These are phyloP conservation scores for Mythimna albipuncta DNA, from an alignment of 2,888 invertebrate species.

Conservation along the genomic window DNA sequence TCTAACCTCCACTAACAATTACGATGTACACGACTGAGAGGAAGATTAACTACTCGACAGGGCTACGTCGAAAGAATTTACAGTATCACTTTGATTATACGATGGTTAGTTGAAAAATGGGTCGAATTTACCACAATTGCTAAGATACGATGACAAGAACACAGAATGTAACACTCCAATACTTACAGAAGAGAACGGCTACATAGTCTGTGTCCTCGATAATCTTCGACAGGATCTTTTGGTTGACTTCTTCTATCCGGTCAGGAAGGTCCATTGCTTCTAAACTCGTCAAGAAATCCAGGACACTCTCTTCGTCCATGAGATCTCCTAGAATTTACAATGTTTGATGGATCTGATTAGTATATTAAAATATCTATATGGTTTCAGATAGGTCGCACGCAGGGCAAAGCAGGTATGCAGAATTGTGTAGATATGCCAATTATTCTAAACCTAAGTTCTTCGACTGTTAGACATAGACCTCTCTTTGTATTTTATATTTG, in stretches of 20 bases:
- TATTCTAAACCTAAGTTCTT: neutral
- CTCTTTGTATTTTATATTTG: neutral
- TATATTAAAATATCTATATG: constrained; percentile 8
- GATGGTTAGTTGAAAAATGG: constrained; percentile 85
- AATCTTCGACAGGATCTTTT: constrained; percentile 96
- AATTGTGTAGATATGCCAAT: neutral
- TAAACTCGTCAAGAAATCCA: constrained; percentile 98
- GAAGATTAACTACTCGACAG: constrained; percentile 75
- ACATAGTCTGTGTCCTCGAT: constrained; percentile 98
- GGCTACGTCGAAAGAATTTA: constrained; percentile 80
- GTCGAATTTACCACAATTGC: constrained; percentile 84
- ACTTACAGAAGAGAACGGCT: constrained; percentile 98
- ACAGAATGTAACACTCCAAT: constrained; percentile 70
- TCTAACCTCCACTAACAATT: constrained; percentile 75
- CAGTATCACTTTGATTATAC: constrained; percentile 67
- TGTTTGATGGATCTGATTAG: constrained; percentile 23
- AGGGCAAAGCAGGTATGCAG: too few species aligned
- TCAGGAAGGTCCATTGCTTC: constrained; percentile 98
- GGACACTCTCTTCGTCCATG: constrained; percentile 98
- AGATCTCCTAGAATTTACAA: constrained; percentile 94
- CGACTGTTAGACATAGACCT: neutral
- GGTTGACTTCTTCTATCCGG: constrained; percentile 98
- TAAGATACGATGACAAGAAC: constrained; percentile 79
- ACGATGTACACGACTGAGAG: constrained; percentile 75
- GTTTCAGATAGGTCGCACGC: too few species aligned